phyloP scores from a whole-genome alignment of 2,797 vertebrate genomes.

The Sebastes oblongus region DNA sequence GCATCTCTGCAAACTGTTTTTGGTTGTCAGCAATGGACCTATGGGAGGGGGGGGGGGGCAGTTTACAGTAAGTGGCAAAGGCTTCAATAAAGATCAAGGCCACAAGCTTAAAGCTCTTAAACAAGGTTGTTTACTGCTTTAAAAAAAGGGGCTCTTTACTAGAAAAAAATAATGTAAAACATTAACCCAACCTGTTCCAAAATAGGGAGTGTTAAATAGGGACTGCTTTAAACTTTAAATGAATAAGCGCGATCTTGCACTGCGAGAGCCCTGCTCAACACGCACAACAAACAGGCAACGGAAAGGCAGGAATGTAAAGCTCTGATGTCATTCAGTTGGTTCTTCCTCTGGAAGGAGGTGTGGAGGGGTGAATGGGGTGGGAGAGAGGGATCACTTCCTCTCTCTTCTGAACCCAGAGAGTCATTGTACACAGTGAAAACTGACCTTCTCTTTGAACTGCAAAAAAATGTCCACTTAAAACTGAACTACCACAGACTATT shows the following conservation, averaged over 20 bases:
- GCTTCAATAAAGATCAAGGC: conserved; percentile 41
- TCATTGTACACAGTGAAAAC: conserved; percentile 38
- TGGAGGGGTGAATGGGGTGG: not conserved
- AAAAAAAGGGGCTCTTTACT: not conserved
- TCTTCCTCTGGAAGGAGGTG: conserved; percentile 44
- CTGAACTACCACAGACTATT: conserved; percentile 23
- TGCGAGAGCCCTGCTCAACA: conserved; percentile 35
- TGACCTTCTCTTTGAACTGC: conserved; percentile 28
- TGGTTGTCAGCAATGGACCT: conserved; percentile 16
- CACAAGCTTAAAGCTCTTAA: conserved; percentile 27
- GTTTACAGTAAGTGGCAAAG: conserved; percentile 32
- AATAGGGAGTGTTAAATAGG: not conserved
- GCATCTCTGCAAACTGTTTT: conserved; percentile 28
- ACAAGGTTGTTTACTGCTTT: not conserved
- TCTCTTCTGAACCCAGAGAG: conserved; percentile 42
- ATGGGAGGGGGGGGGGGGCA: not conserved
- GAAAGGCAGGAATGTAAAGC: conserved; percentile 59
- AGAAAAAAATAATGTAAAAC: conserved; percentile 15
- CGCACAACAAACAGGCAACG: conserved; percentile 37
- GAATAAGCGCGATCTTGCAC: not conserved
- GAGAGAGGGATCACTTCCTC: conserved; percentile 29
- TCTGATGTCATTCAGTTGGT: conserved; percentile 52
- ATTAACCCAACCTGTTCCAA: not conserved
- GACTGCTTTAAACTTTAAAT: not conserved
- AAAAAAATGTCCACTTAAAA: conserved; percentile 9